These are phyloP conservation scores for Sternarchorhynchus goeldii DNA, from an alignment of 2,797 vertebrate genomes.

Conservation along the genomic window DNA sequence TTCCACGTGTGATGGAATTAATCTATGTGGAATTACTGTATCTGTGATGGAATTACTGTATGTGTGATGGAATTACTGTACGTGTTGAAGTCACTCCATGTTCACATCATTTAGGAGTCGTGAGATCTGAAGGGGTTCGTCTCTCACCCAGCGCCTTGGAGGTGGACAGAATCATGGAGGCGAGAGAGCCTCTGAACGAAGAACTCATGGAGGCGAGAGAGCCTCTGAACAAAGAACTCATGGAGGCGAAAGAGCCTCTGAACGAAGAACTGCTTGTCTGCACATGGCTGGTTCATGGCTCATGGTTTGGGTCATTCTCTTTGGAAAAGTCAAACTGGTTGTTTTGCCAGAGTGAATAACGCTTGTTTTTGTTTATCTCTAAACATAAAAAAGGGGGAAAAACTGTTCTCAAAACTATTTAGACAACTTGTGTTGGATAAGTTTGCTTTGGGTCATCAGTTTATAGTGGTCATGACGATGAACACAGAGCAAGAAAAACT, in stretches of 20 bases:
- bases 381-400: not conserved
- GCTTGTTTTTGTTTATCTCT: conserved; percentile 5
- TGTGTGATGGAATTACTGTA: too few relatives aligned
- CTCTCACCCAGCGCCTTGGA: not conserved
- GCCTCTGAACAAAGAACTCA: too few relatives aligned
- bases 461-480: not conserved
- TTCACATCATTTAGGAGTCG: not conserved
- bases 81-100: conserved; percentile 16
- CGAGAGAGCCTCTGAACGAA: too few relatives aligned
- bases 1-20: not conserved
- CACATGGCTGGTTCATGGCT: conserved; percentile 38
- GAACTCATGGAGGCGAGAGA: too few relatives aligned
- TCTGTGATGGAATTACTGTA: not conserved
- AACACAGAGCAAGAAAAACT: not conserved
- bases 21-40: conserved; percentile 13
- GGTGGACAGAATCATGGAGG: not conserved
- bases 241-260: conserved; percentile 1
- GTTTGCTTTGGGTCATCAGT: not conserved
- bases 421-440: not conserved
- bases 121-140: conserved; percentile 31
- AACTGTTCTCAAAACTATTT: not conserved
- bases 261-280: conserved; percentile 59
- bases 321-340: conserved; percentile 29
- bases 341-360: not conserved
- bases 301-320: conserved; percentile 42